phyloP scores from a whole-genome alignment of 2,797 vertebrate species.

The Notamacropus eugenii region DNA sequence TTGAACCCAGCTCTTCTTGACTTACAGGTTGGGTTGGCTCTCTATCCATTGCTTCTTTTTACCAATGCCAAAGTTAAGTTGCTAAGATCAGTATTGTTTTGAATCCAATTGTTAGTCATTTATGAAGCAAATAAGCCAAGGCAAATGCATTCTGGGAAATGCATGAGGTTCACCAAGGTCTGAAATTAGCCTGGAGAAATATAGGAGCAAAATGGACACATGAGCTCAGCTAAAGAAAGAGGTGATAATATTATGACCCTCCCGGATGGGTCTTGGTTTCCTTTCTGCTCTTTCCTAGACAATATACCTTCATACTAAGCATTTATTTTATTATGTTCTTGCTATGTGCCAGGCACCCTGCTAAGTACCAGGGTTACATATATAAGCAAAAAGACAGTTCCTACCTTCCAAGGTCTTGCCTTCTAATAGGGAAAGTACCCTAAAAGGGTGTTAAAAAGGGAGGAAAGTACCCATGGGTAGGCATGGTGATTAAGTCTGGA shows the following conservation, averaged over 20 bases:
- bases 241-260: background rate
- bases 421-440: background rate
- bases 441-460: background rate
- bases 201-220: background rate
- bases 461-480: background rate
- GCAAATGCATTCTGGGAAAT: background rate
- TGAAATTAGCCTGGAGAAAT: background rate
- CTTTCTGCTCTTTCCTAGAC: background rate
- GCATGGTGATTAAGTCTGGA: background rate
- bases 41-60: background rate
- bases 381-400: background rate
- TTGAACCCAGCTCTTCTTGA: background rate
- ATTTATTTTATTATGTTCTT: background rate
- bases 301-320: background rate
- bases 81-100: background rate
- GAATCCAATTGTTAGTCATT: background rate
- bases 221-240: background rate
- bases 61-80: background rate
- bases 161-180: background rate
- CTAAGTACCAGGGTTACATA: background rate
- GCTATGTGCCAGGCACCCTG: background rate
- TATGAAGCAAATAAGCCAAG: slow-evolving; percentile 7
- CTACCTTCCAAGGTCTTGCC: background rate
- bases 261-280: background rate
- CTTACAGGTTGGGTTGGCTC: background rate